Evolutionary conservation across 1,140 invertebrate species (phyloP).

Genomic region (Drosophila melanogaster): DNA sequence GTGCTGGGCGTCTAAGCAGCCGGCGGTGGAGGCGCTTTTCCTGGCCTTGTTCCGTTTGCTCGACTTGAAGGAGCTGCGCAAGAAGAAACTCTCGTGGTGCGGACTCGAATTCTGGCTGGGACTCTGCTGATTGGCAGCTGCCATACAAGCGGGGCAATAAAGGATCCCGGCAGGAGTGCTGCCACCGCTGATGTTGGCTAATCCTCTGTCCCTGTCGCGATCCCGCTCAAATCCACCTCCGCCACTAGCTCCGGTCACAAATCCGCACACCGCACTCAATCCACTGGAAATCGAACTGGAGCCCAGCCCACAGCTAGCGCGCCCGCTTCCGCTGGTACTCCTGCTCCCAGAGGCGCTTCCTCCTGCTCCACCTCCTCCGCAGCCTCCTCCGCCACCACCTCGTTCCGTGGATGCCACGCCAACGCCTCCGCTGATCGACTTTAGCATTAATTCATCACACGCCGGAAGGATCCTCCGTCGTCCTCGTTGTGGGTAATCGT

Average conservation of each 20-base stretch:
- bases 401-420: slow-evolving; percentile 55
- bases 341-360: slow-evolving; percentile 18
- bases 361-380: slow-evolving; percentile 15
- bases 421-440: slow-evolving; percentile 74
- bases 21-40: slow-evolving; percentile 68
- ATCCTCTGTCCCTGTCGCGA: slow-evolving; percentile 30
- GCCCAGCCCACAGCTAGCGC: slow-evolving; percentile 50
- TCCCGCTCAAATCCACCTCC: slow-evolving; percentile 16
- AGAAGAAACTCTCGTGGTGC: slow-evolving; percentile 32
- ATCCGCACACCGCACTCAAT: slow-evolving; percentile 56
- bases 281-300: slow-evolving; percentile 71
- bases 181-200: slow-evolving; percentile 45
- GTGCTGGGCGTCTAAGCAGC: slow-evolving; percentile 68
- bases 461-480: slow-evolving; percentile 32
- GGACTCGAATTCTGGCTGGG: slow-evolving; percentile 19
- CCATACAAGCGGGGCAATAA: slow-evolving; percentile 70
- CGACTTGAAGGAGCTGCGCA: slow-evolving; percentile 52
- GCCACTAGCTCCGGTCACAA: slow-evolving; percentile 27
- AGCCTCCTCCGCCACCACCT: slow-evolving; percentile 38
- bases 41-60: slow-evolving; percentile 60
- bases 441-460: slow-evolving; percentile 84
- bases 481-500: background rate
- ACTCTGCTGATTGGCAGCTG: slow-evolving; percentile 38
- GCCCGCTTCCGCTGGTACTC: slow-evolving; percentile 29
- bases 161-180: slow-evolving; percentile 58